These are phyloP conservation scores for Daboia siamensis DNA, from an alignment of 2,113 vertebrate species.

Conservation along the genomic window DNA sequence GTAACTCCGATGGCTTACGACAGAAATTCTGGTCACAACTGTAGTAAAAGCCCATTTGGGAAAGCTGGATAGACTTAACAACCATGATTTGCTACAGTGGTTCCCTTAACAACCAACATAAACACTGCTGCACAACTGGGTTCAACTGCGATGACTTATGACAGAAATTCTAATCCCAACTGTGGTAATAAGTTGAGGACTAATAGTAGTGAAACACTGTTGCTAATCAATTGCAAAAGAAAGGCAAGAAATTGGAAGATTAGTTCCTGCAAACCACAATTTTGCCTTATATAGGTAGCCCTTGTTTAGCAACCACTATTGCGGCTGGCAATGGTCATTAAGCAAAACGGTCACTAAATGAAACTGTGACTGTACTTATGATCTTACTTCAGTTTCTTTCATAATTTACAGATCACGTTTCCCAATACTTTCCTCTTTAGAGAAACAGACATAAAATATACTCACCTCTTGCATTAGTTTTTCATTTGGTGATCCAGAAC, in stretches of 20 bases:
- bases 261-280: not conserved
- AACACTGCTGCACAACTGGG: not conserved
- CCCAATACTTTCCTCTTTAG: not conserved
- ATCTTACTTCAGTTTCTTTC: not conserved
- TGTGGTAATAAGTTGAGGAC: not conserved
- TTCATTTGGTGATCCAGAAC: conserved; percentile 83
- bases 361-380: not conserved
- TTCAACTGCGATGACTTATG: not conserved
- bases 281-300: not conserved
- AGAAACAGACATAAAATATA: conserved; percentile 47
- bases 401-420: not conserved
- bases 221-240: not conserved
- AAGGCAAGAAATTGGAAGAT: not conserved
- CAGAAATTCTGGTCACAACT: not conserved
- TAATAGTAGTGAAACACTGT: not conserved
- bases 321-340: not conserved
- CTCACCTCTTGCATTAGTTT: conserved; percentile 91
- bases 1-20: not conserved
- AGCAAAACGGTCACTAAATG: not conserved
- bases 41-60: not conserved
- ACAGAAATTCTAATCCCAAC: not conserved
- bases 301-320: not conserved
- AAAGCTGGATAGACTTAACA: not conserved
- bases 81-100: not conserved
- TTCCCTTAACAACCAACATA: not conserved